Evolutionary conservation across 2,113 vertebrate species (phyloP).

Genomic region (Bettongia penicillata): DNA sequence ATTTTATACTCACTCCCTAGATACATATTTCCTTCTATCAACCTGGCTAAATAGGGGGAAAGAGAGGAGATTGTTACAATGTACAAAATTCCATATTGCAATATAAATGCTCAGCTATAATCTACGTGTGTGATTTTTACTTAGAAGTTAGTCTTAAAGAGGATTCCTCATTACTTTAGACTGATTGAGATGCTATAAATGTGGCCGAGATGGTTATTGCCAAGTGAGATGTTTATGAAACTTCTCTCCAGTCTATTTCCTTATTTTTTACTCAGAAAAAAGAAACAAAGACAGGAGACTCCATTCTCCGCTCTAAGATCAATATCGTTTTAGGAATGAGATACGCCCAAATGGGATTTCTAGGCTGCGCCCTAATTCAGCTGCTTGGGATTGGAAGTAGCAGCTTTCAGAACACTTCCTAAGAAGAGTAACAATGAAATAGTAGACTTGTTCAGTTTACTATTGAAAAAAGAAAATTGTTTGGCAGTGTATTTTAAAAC

Average conservation of each 20-base stretch:
- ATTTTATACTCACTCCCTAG: conserved; percentile 31
- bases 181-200: neutral
- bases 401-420: neutral
- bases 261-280: neutral
- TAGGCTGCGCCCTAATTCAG: neutral
- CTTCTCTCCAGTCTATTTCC: neutral
- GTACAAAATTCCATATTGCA: conserved; percentile 17
- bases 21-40: neutral
- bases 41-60: neutral
- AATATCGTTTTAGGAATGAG: conserved; percentile 52
- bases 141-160: conserved; percentile 27
- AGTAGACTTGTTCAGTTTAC: neutral
- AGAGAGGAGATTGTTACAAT: neutral
- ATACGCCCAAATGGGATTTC: neutral
- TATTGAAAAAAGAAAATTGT: neutral
- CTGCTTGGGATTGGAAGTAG: neutral
- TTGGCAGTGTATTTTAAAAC: neutral
- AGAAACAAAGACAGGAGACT: conserved; percentile 21
- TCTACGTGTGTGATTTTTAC: conserved; percentile 16
- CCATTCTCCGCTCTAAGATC: conserved; percentile 46
- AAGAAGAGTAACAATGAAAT: neutral
- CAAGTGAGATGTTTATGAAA: conserved; percentile 32
- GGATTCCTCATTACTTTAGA: conserved; percentile 12
- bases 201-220: conserved; percentile 5
- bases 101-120: conserved; percentile 26